phyloP scores from a whole-genome alignment of 1,140 invertebrate genomes.

The Oncopodura yosiiana region DNA sequence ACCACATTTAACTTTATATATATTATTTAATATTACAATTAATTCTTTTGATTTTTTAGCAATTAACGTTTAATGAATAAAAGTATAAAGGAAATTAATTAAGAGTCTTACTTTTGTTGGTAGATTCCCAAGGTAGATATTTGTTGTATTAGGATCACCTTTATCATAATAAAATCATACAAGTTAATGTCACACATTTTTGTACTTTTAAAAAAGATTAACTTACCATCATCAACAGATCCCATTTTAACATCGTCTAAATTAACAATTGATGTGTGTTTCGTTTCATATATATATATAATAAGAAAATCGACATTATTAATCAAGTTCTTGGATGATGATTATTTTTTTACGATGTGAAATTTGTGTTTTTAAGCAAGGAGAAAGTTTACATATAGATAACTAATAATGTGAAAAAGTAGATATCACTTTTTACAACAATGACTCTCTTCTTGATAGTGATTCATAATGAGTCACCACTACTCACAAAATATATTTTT shows the following conservation, averaged over 20 bases:
- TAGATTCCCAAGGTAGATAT: constrained; percentile 93
- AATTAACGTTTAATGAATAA: too few species aligned
- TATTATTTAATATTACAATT: too few species aligned
- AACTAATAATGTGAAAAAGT: background rate
- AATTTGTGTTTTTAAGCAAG: background rate
- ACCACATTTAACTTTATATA: too few species aligned
- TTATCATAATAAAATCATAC: too few species aligned
- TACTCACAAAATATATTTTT: constrained; percentile 32
- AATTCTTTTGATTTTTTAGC: too few species aligned
- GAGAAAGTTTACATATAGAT: background rate
- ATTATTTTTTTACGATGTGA: background rate
- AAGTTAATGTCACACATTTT: constrained; percentile 43
- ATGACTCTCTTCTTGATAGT: constrained; percentile 14
- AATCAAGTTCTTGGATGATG: constrained; percentile 11
- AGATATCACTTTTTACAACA: background rate
- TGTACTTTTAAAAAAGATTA: constrained; percentile 38
- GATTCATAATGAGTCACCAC: constrained; percentile 22
- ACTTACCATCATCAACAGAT: constrained; percentile 39
- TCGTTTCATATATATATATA: too few species aligned
- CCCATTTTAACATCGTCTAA: constrained; percentile 36
- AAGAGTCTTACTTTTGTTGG: constrained; percentile 74
- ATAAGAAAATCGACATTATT: constrained; percentile 31
- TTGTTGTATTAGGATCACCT: constrained; percentile 96
- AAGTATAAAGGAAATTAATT: constrained; percentile 26
- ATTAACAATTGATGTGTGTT: constrained; percentile 27